A percentile compares a stretch with the other conserved stretches of the same genome.
Conservation (phyloP, 2,888 invertebrate species). For the Gasteruption jaculator region DNA sequence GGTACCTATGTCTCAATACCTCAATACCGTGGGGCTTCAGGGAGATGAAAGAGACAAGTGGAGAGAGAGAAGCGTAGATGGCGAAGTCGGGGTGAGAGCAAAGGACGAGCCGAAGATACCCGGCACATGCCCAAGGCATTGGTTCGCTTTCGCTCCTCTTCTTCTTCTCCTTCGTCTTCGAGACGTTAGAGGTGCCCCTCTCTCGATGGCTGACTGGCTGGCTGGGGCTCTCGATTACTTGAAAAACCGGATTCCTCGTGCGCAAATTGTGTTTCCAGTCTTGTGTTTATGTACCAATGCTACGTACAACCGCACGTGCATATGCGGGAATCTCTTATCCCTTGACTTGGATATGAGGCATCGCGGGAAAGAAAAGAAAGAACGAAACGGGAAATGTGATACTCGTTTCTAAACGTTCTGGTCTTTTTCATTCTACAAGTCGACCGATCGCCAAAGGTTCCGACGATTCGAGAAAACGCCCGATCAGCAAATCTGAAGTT, state of each 20-base stretch:
- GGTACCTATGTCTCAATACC: constrained; percentile 42
- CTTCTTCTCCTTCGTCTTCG: constrained; percentile 10
- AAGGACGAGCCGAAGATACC: constrained; percentile 31
- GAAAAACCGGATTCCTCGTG: constrained; percentile 49
- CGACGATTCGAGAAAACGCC: background rate
- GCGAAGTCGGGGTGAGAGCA: constrained; percentile 20
- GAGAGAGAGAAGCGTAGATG: constrained; percentile 26
- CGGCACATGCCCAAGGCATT: constrained; percentile 33
- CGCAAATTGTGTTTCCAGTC: constrained; percentile 46
- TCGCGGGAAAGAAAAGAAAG: too few relatives aligned
- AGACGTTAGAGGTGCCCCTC: constrained; percentile 22
- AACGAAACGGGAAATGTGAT: too few relatives aligned
- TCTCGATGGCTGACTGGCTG: constrained; percentile 30
- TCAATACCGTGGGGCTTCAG: constrained; percentile 20
- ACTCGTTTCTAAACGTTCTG: too few relatives aligned
- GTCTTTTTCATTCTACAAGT: too few relatives aligned
- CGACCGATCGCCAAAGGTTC: too few relatives aligned
- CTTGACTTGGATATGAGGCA: background rate
- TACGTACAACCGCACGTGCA: constrained; percentile 19
- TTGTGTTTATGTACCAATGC: constrained; percentile 37
- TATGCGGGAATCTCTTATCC: constrained; percentile 7
- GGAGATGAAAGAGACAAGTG: constrained; percentile 24
- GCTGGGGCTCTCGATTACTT: constrained; percentile 43
- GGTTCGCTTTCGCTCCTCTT: constrained; percentile 24
- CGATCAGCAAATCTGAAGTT: too few relatives aligned